Evolutionary conservation across 2,888 invertebrate genomes (phyloP).

Genomic region (Protonemura montana): DNA sequence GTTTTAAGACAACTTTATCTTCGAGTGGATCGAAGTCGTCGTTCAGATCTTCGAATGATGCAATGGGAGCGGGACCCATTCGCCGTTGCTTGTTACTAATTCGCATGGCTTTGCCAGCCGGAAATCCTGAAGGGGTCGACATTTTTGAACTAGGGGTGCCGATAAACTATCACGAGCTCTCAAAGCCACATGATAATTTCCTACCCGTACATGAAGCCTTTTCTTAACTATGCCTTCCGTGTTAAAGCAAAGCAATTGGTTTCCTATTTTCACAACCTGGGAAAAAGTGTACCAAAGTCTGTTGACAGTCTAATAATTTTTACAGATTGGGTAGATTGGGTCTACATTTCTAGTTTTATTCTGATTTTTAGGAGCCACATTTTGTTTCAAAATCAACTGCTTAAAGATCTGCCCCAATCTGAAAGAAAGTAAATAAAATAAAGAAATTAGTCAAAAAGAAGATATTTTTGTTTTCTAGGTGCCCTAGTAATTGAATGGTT

Average conservation of each 20-base stretch:
- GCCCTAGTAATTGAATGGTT: too few species aligned
- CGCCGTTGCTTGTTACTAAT: conserved; percentile 68
- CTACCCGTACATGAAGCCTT: not conserved
- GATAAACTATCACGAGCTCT: not conserved
- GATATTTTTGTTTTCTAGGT: too few species aligned
- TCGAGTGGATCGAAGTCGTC: conserved; percentile 73
- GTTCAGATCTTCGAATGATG: conserved; percentile 90
- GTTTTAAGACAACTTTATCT: conserved; percentile 25
- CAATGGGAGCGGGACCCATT: conserved; percentile 92
- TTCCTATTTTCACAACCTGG: not conserved
- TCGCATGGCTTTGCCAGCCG: conserved; percentile 44
- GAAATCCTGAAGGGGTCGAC: not conserved
- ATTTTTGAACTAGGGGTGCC: not conserved
- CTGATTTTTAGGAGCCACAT: not conserved
- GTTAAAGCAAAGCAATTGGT: not conserved
- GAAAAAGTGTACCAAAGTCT: not conserved
- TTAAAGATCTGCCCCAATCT: conserved; percentile 21
- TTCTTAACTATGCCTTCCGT: not conserved
- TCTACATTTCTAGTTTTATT: conserved; percentile 8
- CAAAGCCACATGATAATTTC: not conserved
- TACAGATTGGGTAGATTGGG: not conserved
- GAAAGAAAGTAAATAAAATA: conserved; percentile 26
- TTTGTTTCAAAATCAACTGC: conserved; percentile 14
- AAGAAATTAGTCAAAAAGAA: not conserved
- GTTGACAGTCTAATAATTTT: not conserved